phyloP scores from a whole-genome alignment of 2,888 invertebrate genomes.

The Napeogenes sylphis region DNA sequence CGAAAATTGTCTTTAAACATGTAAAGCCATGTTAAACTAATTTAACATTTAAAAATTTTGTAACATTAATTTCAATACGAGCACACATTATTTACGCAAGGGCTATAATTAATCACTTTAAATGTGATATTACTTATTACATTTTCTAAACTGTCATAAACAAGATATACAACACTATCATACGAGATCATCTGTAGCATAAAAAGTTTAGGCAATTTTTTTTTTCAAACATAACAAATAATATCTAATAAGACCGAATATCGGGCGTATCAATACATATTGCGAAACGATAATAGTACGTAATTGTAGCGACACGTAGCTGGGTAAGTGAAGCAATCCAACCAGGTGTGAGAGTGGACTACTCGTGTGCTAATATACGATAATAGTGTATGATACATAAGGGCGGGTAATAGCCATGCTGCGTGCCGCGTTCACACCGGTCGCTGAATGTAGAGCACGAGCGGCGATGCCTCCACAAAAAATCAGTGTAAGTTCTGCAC shows the following conservation, averaged over 20 bases:
- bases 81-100: neutral
- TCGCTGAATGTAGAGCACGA: conserved; percentile 73
- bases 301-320: conserved; percentile 62
- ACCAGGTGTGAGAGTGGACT: conserved; percentile 50
- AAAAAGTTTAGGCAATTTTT: conserved; percentile 36
- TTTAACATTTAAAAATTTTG: neutral
- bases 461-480: conserved; percentile 75
- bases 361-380: conserved; percentile 42
- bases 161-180: conserved; percentile 23
- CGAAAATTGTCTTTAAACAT: no score
- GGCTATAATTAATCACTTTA: conserved; percentile 19
- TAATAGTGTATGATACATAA: conserved; percentile 41
- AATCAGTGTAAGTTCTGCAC: conserved; percentile 75
- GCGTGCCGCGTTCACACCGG: conserved; percentile 66
- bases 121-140: conserved; percentile 19
- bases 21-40: no score
- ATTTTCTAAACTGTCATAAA: conserved; percentile 18
- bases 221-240: conserved; percentile 38
- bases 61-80: neutral
- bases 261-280: conserved; percentile 45
- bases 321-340: conserved; percentile 57
- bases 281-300: conserved; percentile 55
- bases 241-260: conserved; percentile 53
- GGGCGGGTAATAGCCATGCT: conserved; percentile 55
- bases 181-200: conserved; percentile 20